Base-by-base conservation (phyloP, 2,113 vertebrate species). In the Megaceryle maxima region DNA sequence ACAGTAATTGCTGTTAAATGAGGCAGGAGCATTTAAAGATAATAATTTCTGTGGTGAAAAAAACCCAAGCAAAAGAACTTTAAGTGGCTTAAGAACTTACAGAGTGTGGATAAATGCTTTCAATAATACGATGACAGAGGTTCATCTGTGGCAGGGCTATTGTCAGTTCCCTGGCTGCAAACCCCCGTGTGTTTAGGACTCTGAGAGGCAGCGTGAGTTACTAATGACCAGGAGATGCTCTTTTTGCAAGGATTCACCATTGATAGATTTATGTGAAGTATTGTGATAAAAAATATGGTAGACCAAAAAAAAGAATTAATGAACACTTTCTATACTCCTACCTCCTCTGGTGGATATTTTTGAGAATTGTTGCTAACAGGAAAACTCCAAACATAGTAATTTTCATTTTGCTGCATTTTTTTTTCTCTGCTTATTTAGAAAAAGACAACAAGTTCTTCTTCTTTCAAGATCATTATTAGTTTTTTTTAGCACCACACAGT, bases 1-100 rank as follows among this genome's bases (percentile, higher is more conserved):
- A 20, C 46, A 51, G 64, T 64, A 91, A 91, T 68, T 91, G 56
- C 39, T 90, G 29, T 95, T 92, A 88, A 92, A 89, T 78, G 70
- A 94, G 77, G 46, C 43, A 83, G 60, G 57, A 90, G 72, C 29
- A 67, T 78, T 90, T 78, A 10, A 88, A 77, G 63, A 68, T 13
- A 80, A 76, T 33, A 5, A 53, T 91, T 95, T 94, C 24, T 68
- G 11, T 46, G 31, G 11, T 7, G 9, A 11, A 7, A 39, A 37
- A 62, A 44, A 26, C 1, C 2, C 31, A 68, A 62, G 6, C 39
- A 67, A 56, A 70, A 20, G 19, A 3, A 44, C 3, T 48, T 35
- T 55, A 70, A 74, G 56, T 67, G 68, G 39, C 17, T 68, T 50
- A 81, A 59, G 83, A 88, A 59, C 28, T 87, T 83, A 3, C 4